Base-by-base conservation (phyloP, 1,140 invertebrate species). In the Bombus affinis region DNA sequence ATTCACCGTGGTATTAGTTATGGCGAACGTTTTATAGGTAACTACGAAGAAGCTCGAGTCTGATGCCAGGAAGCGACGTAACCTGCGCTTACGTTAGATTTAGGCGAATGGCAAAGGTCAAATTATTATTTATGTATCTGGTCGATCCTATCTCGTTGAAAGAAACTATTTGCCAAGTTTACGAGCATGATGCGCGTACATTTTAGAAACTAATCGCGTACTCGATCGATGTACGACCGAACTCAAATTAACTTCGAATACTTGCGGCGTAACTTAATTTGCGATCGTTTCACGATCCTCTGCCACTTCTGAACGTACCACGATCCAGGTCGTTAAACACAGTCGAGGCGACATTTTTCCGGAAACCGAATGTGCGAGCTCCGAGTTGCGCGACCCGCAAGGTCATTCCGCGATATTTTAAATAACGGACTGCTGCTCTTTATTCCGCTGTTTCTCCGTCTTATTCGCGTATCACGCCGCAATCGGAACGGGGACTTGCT, bases 251-350 rank as follows among this genome's bases (percentile, higher is more conserved):
- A 15, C 3, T 53, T n/a, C 25, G 35, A 80, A 53, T 70, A 22
- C 44, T 25, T 2, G 76, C 18, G 44, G 25, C 59, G 62, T 25
- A 13, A 32, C 22, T 77, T 68, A 72, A 79, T 83, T 83, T 75
- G 37, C n/a, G 8, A 22, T 12, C 35, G 35, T 42, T 42, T 42
- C 4, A 6, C 66, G 1, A 8, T 25, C 22, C 6, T 2, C n/a
- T 9, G 76, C 42, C 39, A 47, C 44, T 32, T 39, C 47, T 12
- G 57, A 66, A 59, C 1, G 72, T 65, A 35, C 66, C 77, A 70
- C 72, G 86, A 53, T 22, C 47, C 4, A 32, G 39, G 70, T n/a
- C n/a, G 59, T 87, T 65, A 88, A 80, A 72, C 59, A 72, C 28
- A 22, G 25, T n/a, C 42, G 47, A 18, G 47, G 44, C 76, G 57